A percentile compares a stretch with the other conserved stretches of the same genome.
Conservation (phyloP, 2,888 invertebrate genomes). For the Conistra vaccinii region DNA sequence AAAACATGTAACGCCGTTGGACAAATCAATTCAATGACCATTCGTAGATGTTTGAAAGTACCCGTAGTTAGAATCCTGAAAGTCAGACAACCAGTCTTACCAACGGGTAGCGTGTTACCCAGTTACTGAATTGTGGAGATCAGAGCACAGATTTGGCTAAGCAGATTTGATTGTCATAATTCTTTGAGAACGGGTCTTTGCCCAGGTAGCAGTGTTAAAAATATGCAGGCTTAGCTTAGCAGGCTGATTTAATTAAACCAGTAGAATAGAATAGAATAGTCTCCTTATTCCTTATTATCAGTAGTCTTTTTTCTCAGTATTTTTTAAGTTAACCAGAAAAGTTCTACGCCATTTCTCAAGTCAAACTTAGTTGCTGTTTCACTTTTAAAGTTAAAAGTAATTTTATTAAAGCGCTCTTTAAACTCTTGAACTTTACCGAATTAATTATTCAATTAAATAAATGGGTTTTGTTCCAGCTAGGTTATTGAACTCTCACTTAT, state of each 20-base stretch:
- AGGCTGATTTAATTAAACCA: background rate
- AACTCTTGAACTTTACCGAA: conserved; percentile 31
- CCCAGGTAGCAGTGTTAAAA: too few relatives aligned
- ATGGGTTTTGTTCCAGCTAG: conserved; percentile 28
- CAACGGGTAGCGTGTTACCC: background rate
- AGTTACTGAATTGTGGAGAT: background rate
- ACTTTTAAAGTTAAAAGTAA: conserved; percentile 48
- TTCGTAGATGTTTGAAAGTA: background rate
- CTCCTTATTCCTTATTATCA: too few relatives aligned
- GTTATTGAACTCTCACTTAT: conserved; percentile 12
- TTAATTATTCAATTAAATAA: conserved; percentile 56
- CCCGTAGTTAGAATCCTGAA: background rate
- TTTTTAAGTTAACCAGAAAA: conserved; percentile 23
- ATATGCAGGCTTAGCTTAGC: too few relatives aligned
- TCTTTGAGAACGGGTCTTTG: background rate
- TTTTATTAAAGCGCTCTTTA: conserved; percentile 36
- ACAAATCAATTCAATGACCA: background rate
- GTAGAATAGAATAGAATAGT: too few relatives aligned
- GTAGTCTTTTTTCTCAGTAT: background rate
- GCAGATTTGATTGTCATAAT: too few relatives aligned
- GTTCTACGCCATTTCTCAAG: conserved; percentile 22
- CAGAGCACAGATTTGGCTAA: background rate
- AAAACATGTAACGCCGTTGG: background rate
- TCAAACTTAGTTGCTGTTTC: conserved; percentile 36
- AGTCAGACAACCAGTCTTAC: too few relatives aligned